Percentiles rank a stretch among this genome's conserved stretches.
Evolutionary conservation across 2,797 vertebrate species (phyloP).

Genomic region (Mus minutoides): DNA sequence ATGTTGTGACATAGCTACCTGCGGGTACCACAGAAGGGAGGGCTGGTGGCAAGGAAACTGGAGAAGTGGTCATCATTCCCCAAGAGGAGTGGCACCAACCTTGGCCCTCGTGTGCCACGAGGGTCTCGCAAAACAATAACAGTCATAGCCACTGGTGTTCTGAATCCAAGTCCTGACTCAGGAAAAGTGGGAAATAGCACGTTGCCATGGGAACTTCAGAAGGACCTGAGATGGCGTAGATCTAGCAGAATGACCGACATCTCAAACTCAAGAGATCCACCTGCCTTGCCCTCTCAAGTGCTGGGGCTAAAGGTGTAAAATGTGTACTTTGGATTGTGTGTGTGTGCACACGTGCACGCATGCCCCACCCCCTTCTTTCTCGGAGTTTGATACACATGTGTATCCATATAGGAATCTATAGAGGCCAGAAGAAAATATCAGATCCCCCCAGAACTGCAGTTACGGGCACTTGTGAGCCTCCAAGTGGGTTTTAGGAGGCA

Average conservation of each 20-base stretch:
- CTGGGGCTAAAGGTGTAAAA: background rate
- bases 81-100: background rate
- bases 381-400: no score
- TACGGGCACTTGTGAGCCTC: background rate
- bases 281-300: background rate
- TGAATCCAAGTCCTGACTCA: background rate
- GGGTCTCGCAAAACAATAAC: background rate
- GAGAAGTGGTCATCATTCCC: background rate
- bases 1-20: rapidly evolving
- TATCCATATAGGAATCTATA: no score
- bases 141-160: background rate
- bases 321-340: background rate
- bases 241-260: background rate
- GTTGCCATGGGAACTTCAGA: background rate
- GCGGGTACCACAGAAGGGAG: background rate
- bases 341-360: background rate
- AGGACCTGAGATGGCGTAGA: background rate
- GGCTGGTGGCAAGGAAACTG: background rate
- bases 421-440: background rate
- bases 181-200: rapidly evolving
- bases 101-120: background rate
- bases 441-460: background rate
- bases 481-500: background rate
- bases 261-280: background rate
- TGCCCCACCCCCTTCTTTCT: background rate